A percentile compares a stretch with the other conserved stretches of the same genome.
These are phyloP conservation scores for Drosophila azteca DNA, from an alignment of 1,140 invertebrate genomes.

Conservation along the genomic window DNA sequence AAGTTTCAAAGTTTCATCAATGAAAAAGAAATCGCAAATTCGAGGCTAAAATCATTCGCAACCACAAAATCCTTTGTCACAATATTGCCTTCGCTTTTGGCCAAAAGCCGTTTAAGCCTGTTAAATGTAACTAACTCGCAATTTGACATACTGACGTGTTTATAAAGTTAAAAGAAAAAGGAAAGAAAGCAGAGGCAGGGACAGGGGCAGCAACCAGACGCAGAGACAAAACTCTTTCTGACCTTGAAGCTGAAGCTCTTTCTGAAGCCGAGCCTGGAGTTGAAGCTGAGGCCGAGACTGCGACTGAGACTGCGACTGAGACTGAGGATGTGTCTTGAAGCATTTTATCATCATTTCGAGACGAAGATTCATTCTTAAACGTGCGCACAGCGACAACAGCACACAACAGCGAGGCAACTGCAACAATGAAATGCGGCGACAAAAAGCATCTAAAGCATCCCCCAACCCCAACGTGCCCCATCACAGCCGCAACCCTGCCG, in stretches of 20 bases:
- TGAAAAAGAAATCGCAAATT: background rate
- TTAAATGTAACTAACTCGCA: conserved; percentile 66
- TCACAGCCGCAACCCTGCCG: too few species aligned
- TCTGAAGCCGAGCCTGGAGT: conserved; percentile 33
- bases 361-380: conserved; percentile 75
- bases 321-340: conserved; percentile 45
- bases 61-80: background rate
- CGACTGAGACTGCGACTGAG: conserved; percentile 15
- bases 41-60: background rate
- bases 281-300: background rate
- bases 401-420: conserved; percentile 29
- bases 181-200: background rate
- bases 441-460: conserved; percentile 48
- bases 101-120: conserved; percentile 6
- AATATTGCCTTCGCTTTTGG: background rate
- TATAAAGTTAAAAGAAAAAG: conserved; percentile 50
- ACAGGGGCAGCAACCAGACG: background rate
- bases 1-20: too few species aligned
- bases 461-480: background rate
- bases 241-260: conserved; percentile 60
- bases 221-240: conserved; percentile 57
- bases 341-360: conserved; percentile 69
- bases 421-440: conserved; percentile 81
- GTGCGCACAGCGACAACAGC: conserved; percentile 42
- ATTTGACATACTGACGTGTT: conserved; percentile 75